These are phyloP conservation scores for Pseudorhiza aurosa DNA, from an alignment of 30 jellyfish, hydroid and myxozoan species.

Conservation along the genomic window DNA sequence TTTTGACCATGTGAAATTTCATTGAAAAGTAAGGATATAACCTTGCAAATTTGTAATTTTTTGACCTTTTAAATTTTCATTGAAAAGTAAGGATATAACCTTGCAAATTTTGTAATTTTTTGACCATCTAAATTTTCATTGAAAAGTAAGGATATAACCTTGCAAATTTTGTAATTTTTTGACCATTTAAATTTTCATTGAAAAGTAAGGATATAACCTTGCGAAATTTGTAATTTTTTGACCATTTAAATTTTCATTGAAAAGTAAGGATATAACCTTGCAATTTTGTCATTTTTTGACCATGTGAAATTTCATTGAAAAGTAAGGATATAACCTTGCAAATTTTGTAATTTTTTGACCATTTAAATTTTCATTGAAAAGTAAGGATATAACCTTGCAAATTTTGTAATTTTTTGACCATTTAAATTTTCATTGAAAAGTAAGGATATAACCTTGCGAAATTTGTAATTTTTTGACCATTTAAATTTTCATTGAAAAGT, in stretches of 20 bases:
- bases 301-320: neutral
- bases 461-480: neutral
- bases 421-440: no score
- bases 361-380: no score
- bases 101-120: neutral
- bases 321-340: slow-evolving; percentile 10
- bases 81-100: neutral
- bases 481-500: no score
- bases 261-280: neutral
- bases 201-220: slow-evolving; percentile 3
- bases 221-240: no score
- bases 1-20: no score
- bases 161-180: neutral
- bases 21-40: neutral
- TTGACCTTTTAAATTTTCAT: neutral
- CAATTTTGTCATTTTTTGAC: neutral
- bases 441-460: neutral
- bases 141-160: neutral
- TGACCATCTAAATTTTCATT: neutral
- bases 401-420: neutral
- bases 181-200: neutral
- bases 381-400: neutral
- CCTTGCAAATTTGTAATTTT: neutral
- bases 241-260: no score
- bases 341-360: neutral